phyloP scores from a whole-genome alignment of 2,113 vertebrate genomes.

The Puma concolor region DNA sequence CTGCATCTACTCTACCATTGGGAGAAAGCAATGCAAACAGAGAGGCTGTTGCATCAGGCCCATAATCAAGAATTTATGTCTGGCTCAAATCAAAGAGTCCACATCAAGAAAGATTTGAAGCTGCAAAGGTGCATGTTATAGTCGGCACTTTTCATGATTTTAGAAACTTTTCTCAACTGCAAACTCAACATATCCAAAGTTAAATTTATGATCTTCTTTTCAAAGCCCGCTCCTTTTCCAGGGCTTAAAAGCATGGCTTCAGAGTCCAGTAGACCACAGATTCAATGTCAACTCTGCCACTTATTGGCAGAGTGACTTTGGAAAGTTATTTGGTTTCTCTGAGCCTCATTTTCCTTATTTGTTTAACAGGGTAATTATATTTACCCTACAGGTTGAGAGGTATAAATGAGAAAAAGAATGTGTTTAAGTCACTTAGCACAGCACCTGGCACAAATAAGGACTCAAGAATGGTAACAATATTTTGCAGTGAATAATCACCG shows the following conservation, averaged over 20 bases:
- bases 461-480: not conserved
- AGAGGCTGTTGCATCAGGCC: not conserved
- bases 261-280: not conserved
- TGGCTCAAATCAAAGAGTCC: not conserved
- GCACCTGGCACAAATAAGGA: not conserved
- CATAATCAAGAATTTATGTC: not conserved
- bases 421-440: not conserved
- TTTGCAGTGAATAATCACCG: not conserved
- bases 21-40: not conserved
- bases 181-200: not conserved
- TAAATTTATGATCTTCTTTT: not conserved
- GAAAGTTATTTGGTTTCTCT: slow-evolving; percentile 19
- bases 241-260: not conserved
- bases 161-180: slow-evolving; percentile 15
- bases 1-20: not conserved
- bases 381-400: not conserved
- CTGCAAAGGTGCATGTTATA: not conserved
- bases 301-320: not conserved
- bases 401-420: not conserved
- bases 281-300: not conserved
- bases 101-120: not conserved
- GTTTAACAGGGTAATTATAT: not conserved
- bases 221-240: not conserved
- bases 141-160: not conserved
- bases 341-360: not conserved